phyloP scores from a whole-genome alignment of 2,113 vertebrate genomes.

The Capra hircus region DNA sequence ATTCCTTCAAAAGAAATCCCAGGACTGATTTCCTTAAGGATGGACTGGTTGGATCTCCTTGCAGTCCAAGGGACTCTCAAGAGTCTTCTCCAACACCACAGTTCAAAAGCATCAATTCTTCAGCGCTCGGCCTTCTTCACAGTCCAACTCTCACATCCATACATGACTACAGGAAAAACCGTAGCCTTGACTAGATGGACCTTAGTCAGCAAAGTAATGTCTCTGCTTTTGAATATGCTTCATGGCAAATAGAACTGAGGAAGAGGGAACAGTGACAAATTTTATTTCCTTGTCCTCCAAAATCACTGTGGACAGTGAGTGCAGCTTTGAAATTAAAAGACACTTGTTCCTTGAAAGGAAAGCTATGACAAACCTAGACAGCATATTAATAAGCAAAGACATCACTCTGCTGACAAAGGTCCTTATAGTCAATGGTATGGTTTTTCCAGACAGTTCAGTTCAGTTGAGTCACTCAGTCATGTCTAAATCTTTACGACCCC shows the following conservation, averaged over 20 bases:
- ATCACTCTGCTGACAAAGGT: neutral
- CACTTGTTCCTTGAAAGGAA: neutral
- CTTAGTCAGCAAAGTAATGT: too few relatives aligned
- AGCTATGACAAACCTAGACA: neutral
- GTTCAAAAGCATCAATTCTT: too few relatives aligned
- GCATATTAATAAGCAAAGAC: neutral
- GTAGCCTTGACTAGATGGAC: too few relatives aligned
- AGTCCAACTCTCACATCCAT: too few relatives aligned
- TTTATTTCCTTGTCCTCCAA: neutral
- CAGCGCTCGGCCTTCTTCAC: too few relatives aligned
- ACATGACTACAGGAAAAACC: too few relatives aligned
- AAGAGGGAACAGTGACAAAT: neutral
- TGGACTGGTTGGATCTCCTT: too few relatives aligned
- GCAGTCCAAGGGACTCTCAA: too few relatives aligned
- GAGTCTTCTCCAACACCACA: too few relatives aligned
- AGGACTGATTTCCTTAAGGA: too few relatives aligned
- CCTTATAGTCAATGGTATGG: neutral
- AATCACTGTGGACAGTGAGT: neutral
- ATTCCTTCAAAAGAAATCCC: too few relatives aligned
- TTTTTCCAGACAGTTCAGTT: neutral
- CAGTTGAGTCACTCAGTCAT: too few relatives aligned
- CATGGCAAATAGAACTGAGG: neutral
- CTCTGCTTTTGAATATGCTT: neutral
- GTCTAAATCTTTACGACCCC: accelerated
- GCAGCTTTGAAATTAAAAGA: neutral